Evolutionary conservation across 2,113 vertebrate genomes (phyloP).

Genomic region (Promerops cafer): DNA sequence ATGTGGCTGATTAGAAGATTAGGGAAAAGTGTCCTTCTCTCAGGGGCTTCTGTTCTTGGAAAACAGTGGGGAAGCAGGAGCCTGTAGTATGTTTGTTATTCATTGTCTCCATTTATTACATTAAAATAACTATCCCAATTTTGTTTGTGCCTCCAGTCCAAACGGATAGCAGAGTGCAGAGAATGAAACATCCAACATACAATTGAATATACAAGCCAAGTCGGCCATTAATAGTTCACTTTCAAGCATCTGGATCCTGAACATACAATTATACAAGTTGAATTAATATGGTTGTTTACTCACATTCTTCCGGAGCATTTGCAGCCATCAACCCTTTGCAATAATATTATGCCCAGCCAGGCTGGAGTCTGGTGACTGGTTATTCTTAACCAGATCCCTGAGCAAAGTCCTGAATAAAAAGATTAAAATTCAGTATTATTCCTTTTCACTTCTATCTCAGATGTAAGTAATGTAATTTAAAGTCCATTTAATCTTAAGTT

Average conservation of each 20-base stretch:
- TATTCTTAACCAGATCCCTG: neutral
- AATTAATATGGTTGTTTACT: constrained; percentile 35
- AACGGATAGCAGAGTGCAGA: neutral
- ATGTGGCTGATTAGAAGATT: constrained; percentile 39
- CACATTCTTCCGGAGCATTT: constrained; percentile 11
- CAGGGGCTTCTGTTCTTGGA: neutral
- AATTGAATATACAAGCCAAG: constrained; percentile 4
- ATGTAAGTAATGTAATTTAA: neutral
- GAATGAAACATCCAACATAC: neutral
- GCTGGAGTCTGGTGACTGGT: constrained; percentile 3
- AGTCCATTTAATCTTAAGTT: neutral
- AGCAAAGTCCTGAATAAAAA: neutral
- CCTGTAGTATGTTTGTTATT: neutral
- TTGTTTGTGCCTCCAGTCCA: neutral
- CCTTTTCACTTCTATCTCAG: neutral
- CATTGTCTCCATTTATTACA: constrained; percentile 1
- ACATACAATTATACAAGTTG: neutral
- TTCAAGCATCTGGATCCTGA: constrained; percentile 27
- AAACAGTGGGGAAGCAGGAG: neutral
- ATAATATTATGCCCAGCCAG: constrained; percentile 15
- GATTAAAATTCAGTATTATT: neutral
- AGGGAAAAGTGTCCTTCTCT: neutral
- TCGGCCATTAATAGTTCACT: neutral
- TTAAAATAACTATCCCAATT: constrained; percentile 22
- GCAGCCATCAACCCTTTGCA: neutral